phyloP scores from a whole-genome alignment of 2,888 invertebrate species.

The Tetrapedia diversipes region DNA sequence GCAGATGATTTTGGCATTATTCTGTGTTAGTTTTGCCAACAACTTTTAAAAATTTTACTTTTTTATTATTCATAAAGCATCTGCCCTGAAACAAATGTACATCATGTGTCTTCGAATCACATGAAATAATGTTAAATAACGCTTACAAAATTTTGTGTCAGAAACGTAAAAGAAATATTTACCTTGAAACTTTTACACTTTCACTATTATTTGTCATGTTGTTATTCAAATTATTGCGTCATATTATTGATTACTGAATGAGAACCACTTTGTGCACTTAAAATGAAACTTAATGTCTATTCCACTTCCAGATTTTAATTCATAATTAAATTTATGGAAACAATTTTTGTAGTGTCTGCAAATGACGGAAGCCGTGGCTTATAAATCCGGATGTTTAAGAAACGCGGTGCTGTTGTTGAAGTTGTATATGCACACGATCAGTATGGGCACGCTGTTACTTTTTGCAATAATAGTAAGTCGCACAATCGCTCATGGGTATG shows the following conservation, averaged over 20 bases:
- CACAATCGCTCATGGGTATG: background rate
- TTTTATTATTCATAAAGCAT: too few species aligned
- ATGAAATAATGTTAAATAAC: too few species aligned
- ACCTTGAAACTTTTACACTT: too few species aligned
- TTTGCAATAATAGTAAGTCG: conserved; percentile 67
- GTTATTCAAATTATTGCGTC: too few species aligned
- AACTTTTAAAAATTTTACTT: too few species aligned
- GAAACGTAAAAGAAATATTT: too few species aligned
- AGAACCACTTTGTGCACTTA: background rate
- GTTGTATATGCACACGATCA: conserved; percentile 70
- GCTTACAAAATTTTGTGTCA: too few species aligned
- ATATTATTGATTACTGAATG: background rate
- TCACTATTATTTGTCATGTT: too few species aligned
- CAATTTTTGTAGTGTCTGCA: conserved; percentile 66
- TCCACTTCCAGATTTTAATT: background rate
- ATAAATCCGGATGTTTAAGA: conserved; percentile 71
- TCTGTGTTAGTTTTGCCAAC: too few species aligned
- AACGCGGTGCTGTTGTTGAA: conserved; percentile 69
- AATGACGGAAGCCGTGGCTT: conserved; percentile 70
- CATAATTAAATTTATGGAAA: background rate
- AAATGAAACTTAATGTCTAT: background rate
- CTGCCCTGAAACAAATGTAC: too few species aligned
- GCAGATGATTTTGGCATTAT: too few species aligned
- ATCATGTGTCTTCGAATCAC: too few species aligned
- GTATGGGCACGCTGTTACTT: conserved; percentile 65